A percentile compares a stretch with the other conserved stretches of the same genome.
Conservation (phyloP, 2,113 vertebrate genomes). For the Amia ocellicauda region DNA sequence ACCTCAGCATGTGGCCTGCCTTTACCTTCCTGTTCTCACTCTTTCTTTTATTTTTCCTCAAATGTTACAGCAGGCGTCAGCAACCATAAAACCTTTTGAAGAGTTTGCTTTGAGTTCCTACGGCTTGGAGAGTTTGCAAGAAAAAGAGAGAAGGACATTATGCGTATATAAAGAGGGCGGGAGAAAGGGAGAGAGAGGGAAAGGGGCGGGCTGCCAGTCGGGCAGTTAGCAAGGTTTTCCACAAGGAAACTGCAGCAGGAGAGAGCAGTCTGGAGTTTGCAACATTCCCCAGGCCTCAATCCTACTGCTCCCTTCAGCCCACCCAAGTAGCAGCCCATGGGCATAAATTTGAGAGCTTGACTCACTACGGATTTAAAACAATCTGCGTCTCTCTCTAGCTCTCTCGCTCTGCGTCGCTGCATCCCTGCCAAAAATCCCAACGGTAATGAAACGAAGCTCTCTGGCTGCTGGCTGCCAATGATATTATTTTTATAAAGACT, state of each 20-base stretch:
- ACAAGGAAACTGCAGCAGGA: slow-evolving; percentile 61
- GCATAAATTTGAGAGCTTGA: slow-evolving; percentile 78
- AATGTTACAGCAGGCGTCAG: too few relatives aligned
- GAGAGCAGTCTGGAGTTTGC: slow-evolving; percentile 61
- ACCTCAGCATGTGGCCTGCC: too few relatives aligned
- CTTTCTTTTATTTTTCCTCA: too few relatives aligned
- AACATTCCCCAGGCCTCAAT: slow-evolving; percentile 55
- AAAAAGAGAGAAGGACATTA: slow-evolving; percentile 32
- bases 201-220: slow-evolving; percentile 43
- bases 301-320: slow-evolving; percentile 57
- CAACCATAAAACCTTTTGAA: too few relatives aligned
- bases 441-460: slow-evolving; percentile 58
- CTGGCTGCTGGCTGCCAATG: slow-evolving; percentile 49
- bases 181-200: accelerated
- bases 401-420: slow-evolving; percentile 17
- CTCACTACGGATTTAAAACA: slow-evolving; percentile 72
- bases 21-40: too few relatives aligned
- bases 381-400: slow-evolving; percentile 62
- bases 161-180: too few relatives aligned
- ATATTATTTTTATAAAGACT: slow-evolving; percentile 60
- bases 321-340: slow-evolving; percentile 78
- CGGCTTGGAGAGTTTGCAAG: slow-evolving; percentile 5
- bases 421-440: slow-evolving; percentile 43
- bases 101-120: too few relatives aligned
- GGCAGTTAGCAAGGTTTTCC: slow-evolving; percentile 64